These are phyloP conservation scores for Zosterops hypoxanthus DNA, from an alignment of 2,113 vertebrate species.

Conservation along the genomic window DNA sequence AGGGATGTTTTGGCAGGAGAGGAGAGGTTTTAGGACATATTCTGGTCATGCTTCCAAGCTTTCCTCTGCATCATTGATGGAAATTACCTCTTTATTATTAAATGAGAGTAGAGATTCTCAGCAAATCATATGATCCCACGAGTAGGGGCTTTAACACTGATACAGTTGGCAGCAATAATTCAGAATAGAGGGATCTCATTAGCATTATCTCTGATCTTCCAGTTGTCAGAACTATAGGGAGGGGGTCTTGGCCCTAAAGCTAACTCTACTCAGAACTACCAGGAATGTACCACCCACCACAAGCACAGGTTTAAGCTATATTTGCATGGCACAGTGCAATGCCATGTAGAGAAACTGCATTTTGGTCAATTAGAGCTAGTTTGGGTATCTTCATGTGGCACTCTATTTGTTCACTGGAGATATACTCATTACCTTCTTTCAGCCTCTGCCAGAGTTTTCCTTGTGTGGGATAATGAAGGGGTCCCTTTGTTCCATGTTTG, in stretches of 20 bases:
- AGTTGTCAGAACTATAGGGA: not conserved
- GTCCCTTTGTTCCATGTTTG: conserved; percentile 36
- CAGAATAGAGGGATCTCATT: not conserved
- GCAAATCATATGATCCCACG: conserved; percentile 44
- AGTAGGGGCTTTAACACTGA: conserved; percentile 31
- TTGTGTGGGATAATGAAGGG: conserved; percentile 28
- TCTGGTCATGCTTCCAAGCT: conserved; percentile 66
- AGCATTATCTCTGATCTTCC: not conserved
- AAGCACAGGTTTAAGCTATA: not conserved
- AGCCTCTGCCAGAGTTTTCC: conserved; percentile 42
- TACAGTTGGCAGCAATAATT: conserved; percentile 29
- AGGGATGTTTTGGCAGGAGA: conserved; percentile 60
- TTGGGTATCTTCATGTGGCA: not conserved
- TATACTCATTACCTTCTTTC: conserved; percentile 47
- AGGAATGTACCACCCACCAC: not conserved
- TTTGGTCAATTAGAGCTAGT: conserved; percentile 24
- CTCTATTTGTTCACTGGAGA: conserved; percentile 32
- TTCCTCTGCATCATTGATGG: conserved; percentile 59
- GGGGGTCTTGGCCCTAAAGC: not conserved
- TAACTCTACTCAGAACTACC: not conserved
- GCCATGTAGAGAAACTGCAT: not conserved
- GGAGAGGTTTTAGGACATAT: conserved; percentile 55
- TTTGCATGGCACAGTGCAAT: not conserved
- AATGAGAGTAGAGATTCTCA: conserved; percentile 56
- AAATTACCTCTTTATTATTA: conserved; percentile 70